Conservation (phyloP, 1,140 invertebrate species). For the Aphis craccivora region DNA sequence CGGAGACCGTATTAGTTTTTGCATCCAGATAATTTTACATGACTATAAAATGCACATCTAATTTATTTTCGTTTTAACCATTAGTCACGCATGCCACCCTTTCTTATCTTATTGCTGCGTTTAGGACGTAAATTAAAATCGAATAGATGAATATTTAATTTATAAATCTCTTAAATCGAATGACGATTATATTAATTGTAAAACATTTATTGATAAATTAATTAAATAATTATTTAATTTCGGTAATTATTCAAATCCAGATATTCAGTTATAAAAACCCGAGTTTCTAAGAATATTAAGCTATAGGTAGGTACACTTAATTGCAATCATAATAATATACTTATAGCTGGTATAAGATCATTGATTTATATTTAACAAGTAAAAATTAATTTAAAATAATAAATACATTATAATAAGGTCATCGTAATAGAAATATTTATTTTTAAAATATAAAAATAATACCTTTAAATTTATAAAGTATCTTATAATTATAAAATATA, state of each 20-base stretch:
- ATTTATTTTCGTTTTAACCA: neutral
- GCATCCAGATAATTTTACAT: neutral
- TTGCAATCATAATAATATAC: neutral
- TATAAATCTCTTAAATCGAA: neutral
- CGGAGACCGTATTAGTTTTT: conserved; percentile 23
- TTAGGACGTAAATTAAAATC: neutral
- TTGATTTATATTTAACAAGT: neutral
- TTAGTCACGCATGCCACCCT: neutral
- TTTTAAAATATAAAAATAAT: too few relatives aligned
- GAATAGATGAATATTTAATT: neutral
- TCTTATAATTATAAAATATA: neutral
- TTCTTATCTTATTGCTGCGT: neutral
- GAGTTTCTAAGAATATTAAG: neutral
- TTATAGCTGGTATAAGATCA: neutral
- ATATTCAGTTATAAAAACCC: neutral
- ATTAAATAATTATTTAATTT: neutral
- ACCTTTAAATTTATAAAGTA: neutral
- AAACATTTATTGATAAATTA: neutral
- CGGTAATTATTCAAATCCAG: neutral
- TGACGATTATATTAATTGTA: neutral
- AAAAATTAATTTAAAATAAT: too few relatives aligned
- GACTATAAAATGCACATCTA: conserved; percentile 26
- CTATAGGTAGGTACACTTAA: neutral
- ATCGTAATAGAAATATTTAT: too few relatives aligned
- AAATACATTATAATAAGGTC: too few relatives aligned